Percentiles rank a stretch among this genome's conserved stretches.
phyloP scores from a whole-genome alignment of 2,888 invertebrate species.

The Drosophila mercatorum region DNA sequence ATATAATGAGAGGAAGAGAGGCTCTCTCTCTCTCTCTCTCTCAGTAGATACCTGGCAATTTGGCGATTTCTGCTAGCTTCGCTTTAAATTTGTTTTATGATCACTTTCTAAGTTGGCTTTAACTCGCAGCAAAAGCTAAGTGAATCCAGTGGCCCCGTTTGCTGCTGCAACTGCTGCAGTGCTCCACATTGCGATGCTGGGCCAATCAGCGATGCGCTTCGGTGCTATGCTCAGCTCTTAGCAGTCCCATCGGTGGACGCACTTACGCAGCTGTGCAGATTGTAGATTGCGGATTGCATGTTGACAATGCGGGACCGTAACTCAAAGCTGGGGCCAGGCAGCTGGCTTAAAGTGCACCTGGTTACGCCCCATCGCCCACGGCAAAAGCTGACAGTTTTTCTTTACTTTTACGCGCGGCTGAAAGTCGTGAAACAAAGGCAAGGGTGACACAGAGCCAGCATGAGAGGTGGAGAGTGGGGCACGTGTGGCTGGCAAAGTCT shows the following conservation, averaged over 20 bases:
- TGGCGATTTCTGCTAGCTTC: no score
- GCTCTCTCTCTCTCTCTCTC: no score
- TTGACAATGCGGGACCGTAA: slow-evolving; percentile 57
- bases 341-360: slow-evolving; percentile 48
- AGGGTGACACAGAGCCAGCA: not conserved
- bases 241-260: slow-evolving; percentile 39
- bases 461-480: not conserved
- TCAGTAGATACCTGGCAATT: no score
- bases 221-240: slow-evolving; percentile 27
- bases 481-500: slow-evolving; percentile 53
- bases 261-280: slow-evolving; percentile 62
- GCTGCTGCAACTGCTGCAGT: slow-evolving; percentile 40
- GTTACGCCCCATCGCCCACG: slow-evolving; percentile 23
- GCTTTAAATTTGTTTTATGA: no score
- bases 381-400: slow-evolving; percentile 65
- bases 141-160: slow-evolving; percentile 10
- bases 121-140: slow-evolving; percentile 17
- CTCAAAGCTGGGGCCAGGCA: slow-evolving; percentile 45
- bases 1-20: not conserved
- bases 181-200: slow-evolving; percentile 38
- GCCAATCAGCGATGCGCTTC: slow-evolving; percentile 43
- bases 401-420: slow-evolving; percentile 63
- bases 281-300: slow-evolving; percentile 42
- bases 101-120: not conserved
- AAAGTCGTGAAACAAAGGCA: slow-evolving; percentile 55